Evolutionary conservation across 2,888 invertebrate species (phyloP), one percentile per base, ranked within the genome.

Genomic region (Nudaria mundana): DNA sequence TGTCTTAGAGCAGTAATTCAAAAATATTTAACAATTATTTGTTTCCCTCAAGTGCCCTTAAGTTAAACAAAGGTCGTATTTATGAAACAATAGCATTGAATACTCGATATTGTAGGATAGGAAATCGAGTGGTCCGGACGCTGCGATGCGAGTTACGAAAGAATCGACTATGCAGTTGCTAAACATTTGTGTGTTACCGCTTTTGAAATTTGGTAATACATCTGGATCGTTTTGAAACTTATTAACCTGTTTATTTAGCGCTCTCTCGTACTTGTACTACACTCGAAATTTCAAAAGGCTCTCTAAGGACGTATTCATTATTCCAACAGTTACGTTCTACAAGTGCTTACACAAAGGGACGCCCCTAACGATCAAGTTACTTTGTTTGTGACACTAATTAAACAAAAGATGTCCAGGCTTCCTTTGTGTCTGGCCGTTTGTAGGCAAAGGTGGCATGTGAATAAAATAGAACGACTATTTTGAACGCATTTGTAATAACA

Each of bases 221-320:
- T 87, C 85, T 87, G 86, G 84, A 87, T 82, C 83, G 86, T 85
- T 88, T 87, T 85, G 85, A 85, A 87, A 88, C 79, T 74, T 82
- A 85, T 87, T 85, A 85, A 86, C 82, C 83, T 80, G 81, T 83
- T 86, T 84, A 71, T 82, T 78, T 79, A 76, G 71, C 68, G 69
- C 69, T 76, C 70, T 73, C 76, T 74, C 20, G 20, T 20, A 20
- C n/a, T n/a, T 75, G 75, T 73, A 63, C 64, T 68, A 57, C 69
- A 69, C 70, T 71, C 61, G 54, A 49, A 69, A 69, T 76, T 76
- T 72, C 71, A 71, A 81, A 78, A 76, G 72, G 65, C 67, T 62
- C 68, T 76, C 69, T 76, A 76, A 81, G 82, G 76, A 82, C 77
- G 64, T 68, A 73, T 61, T 74, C 72, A 78, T 85, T 84, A 79